Evolutionary conservation across 2,797 vertebrate genomes (phyloP), one percentile per base, ranked within the genome.

Genomic region (Perodicticus potto): DNA sequence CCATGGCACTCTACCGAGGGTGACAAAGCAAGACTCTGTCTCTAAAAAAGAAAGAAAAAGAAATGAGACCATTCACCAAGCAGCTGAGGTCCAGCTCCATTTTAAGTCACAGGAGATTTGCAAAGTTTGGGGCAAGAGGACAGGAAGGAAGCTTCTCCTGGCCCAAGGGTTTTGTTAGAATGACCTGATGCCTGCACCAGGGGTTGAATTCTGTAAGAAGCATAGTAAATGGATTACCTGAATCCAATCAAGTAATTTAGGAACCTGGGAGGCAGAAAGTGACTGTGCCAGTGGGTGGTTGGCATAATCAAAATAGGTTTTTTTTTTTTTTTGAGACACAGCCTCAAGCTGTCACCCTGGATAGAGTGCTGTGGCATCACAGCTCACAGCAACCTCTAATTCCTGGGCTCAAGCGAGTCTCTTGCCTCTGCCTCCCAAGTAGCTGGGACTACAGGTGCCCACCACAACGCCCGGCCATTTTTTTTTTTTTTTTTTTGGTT

Each of bases 291-390:
- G 16, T 67, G 17, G 32, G 25, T 53, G 4, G 22, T 29, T 86
- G 65, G 74, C 20, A 89, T 70, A 81, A 89, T 72, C 49, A 80
- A 87, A 81, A n/a, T n/a, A n/a, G n/a, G n/a, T n/a, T n/a, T n/a
- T n/a, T n/a, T n/a, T n/a, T n/a, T n/a, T n/a, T n/a, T n/a, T n/a
- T n/a, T n/a, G n/a, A n/a, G n/a, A n/a, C n/a, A n/a, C n/a, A n/a
- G n/a, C n/a, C n/a, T n/a, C n/a, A n/a, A n/a, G n/a, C n/a, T n/a
- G n/a, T n/a, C n/a, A n/a, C n/a, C n/a, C n/a, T n/a, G n/a, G n/a
- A n/a, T n/a, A n/a, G n/a, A n/a, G n/a, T n/a, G n/a, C n/a, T n/a
- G n/a, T n/a, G n/a, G n/a, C n/a, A n/a, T n/a, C n/a, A n/a, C n/a
- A n/a, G n/a, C n/a, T n/a, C n/a, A n/a, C n/a, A n/a, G n/a, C n/a